Evolutionary conservation across 2,113 vertebrate genomes (phyloP), one percentile per base, ranked within the genome.

Genomic region (Cryptotis parvus): DNA sequence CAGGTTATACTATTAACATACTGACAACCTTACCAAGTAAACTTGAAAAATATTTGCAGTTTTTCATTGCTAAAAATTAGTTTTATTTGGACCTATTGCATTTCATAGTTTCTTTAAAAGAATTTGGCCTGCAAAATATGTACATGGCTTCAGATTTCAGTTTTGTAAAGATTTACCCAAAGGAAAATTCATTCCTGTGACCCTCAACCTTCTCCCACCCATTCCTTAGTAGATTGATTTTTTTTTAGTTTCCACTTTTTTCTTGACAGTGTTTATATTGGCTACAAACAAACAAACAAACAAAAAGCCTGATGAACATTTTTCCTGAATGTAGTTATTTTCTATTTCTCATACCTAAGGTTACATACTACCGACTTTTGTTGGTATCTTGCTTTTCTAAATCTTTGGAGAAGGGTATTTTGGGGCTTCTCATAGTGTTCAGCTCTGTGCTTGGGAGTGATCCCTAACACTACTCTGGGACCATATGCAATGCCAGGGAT

Each of bases 11-110:
- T 81, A 68, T 43, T 37, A 63, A 10, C 43, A 66, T 68, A 11
- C 3, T 63, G 16, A 27, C 15, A 24, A 88, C 4, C 49, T 33
- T 63, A 43, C 29, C 33, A 35, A 55, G 68, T 68, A 52, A 81
- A 81, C 41, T 70, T 52, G 29, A 65, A 37, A 81, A 66, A 65
- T 45, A n/a, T 82, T 87, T 78, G 31, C 16, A 18, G 0, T 82
- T n/a, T 83, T 65, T 87, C 82, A 22, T 82, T 9, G 12, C 89
- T 75, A 85, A 29, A 76, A 43, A 31, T 80, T 68, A 75, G 37
- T 9, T 88, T 83, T 82, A 45, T 61, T 84, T 73, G 29, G 58
- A 69, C 80, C 1, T 20, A 69, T 69, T 63, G 72, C 33, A 26
- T 70, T 70, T 90, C 84, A 76, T 37, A 55, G 11, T 72, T 79